Base-by-base conservation (phyloP, 2,797 vertebrate genomes). In the Chlorospingus flavigularis region DNA sequence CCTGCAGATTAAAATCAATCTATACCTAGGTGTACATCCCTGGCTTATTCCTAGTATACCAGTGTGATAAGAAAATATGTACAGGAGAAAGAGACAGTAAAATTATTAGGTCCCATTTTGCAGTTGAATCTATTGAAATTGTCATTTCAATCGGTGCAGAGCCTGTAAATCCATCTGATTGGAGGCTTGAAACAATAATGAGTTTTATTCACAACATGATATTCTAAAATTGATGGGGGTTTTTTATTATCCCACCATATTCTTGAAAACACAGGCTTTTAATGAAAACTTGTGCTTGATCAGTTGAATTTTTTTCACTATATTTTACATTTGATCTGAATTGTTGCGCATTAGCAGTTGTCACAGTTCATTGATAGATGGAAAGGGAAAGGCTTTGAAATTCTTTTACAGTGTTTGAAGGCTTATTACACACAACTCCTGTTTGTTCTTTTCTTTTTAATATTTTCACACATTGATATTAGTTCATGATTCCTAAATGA, bases 401-500 rank as follows among this genome's bases (percentile, higher is more conserved):
- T 77, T 66, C 21, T 61, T 78, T 77, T 88, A 76, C 31, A 51
- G 54, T 67, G 17, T 18, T 57, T 30, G 11, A 90, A 84, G 45
- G 19, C 55, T 72, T 33, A 24, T 18, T 47, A 24, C 17, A 43
- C 40, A 54, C 33, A 90, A 61, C 13, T 65, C 26, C 19, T 90
- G 5, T 45, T 77, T 20, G 15, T 75, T 94, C 53, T 92, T 61
- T 63, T 78, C 76, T 62, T 68, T 53, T 90, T 72, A 48, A 58
- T 95, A 42, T 67, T 92, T 86, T 82, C 40, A 58, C 19, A 30
- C 13, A 13, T 79, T 74, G 61, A n/a, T 95, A 19, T 54, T 91
- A 67, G 10, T 76, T 86, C 15, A 13, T 71, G 53, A 39, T n/a
- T 78, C 35, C 10, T 63, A 67, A 63, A 73, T 62, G 24, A 74